A percentile compares a stretch with the other conserved stretches of the same genome.
phyloP scores from a whole-genome alignment of 2,797 vertebrate genomes.

The Carcharodon carcharias region DNA sequence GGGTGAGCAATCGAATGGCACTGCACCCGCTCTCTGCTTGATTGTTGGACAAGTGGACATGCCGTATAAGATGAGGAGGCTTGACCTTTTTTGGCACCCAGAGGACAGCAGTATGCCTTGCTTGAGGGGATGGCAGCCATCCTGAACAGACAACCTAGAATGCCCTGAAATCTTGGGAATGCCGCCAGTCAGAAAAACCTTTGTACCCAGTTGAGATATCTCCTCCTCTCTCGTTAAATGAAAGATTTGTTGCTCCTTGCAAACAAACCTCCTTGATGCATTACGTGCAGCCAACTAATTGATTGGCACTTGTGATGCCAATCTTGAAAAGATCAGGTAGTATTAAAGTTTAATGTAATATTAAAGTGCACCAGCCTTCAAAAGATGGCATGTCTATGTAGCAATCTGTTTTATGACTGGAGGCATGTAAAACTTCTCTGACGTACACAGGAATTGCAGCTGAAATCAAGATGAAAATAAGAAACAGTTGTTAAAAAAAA shows the following conservation, averaged over 20 bases:
- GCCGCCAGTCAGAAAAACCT: not conserved
- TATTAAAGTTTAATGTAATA: not conserved
- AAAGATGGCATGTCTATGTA: not conserved
- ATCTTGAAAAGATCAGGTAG: not conserved
- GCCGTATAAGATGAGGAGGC: not conserved
- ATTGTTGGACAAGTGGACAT: not conserved
- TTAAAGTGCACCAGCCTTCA: not conserved
- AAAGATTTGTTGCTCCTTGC: not conserved
- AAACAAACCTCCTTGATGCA: not conserved
- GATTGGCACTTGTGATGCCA: not conserved
- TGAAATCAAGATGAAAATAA: not conserved
- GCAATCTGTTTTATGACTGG: not conserved
- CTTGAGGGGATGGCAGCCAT: not conserved
- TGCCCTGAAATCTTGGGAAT: not conserved
- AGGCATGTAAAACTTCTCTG: not conserved
- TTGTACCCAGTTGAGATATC: not conserved
- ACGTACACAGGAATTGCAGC: not conserved
- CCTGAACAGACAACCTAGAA: not conserved
- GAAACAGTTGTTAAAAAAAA: not conserved
- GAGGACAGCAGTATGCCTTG: not conserved
- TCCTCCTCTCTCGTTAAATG: too few species aligned
- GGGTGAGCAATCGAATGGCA: not conserved
- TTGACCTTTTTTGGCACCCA: not conserved
- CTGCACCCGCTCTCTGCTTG: not conserved
- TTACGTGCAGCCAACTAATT: not conserved